phyloP scores from a whole-genome alignment of 2,113 vertebrate genomes.

The Corvus moneduloides region DNA sequence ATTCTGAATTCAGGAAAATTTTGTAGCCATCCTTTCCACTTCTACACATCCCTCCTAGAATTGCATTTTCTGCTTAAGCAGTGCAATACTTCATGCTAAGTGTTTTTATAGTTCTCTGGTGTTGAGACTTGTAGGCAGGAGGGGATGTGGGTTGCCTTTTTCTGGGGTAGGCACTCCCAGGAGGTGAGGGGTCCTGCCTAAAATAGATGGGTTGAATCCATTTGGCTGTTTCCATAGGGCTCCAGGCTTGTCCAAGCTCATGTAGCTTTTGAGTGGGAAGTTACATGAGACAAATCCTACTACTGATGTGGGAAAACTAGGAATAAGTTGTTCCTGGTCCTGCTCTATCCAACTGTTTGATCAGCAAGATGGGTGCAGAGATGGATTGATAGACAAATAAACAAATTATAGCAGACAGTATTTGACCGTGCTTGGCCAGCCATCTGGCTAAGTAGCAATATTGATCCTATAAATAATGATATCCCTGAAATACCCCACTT shows the following conservation, averaged over 20 bases:
- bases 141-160: background rate
- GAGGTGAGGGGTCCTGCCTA: background rate
- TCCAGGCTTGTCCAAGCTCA: background rate
- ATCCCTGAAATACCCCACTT: background rate
- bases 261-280: background rate
- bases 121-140: background rate
- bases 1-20: background rate
- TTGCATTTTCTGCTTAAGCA: background rate
- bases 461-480: conserved; percentile 8
- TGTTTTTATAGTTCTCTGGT: background rate
- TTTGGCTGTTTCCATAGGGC: background rate
- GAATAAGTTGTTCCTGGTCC: background rate
- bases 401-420: background rate
- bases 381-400: background rate
- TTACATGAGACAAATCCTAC: background rate
- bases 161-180: background rate
- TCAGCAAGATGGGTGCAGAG: background rate
- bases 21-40: background rate
- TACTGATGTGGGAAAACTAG: background rate
- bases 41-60: background rate
- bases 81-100: background rate
- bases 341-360: background rate
- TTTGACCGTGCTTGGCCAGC: background rate
- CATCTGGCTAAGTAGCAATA: background rate
- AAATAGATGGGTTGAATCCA: background rate